Percentiles rank a stretch among this genome's conserved stretches.
phyloP scores from a whole-genome alignment of 2,888 invertebrate species.

The Scaptomyza cyrtandrae region DNA sequence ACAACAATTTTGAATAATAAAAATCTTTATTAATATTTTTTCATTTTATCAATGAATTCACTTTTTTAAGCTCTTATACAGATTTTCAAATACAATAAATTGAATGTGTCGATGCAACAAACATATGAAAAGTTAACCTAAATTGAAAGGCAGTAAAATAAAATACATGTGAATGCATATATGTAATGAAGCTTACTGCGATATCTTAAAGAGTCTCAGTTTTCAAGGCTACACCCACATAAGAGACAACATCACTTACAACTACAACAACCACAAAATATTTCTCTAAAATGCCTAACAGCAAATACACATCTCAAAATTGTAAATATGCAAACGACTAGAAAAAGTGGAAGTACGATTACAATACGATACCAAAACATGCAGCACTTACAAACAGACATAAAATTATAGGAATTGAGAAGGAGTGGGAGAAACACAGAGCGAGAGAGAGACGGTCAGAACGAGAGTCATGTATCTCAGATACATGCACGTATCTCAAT shows the following conservation, averaged over 20 bases:
- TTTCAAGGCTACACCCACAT: neutral
- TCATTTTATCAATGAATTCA: too few relatives aligned
- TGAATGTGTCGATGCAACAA: neutral
- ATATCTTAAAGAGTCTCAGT: neutral
- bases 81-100: neutral
- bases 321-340: slow-evolving; percentile 22
- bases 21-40: too few relatives aligned
- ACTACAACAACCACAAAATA: slow-evolving; percentile 4
- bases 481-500: slow-evolving; percentile 38
- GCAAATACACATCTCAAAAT: slow-evolving; percentile 16
- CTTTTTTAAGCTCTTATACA: too few relatives aligned
- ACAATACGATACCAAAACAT: slow-evolving; percentile 2
- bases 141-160: neutral
- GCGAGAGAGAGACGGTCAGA: too few relatives aligned
- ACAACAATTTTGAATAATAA: neutral
- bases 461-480: slow-evolving; percentile 6
- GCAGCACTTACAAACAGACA: neutral
- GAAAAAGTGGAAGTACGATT: neutral
- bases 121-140: neutral
- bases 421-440: too few relatives aligned
- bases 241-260: neutral
- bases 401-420: neutral
- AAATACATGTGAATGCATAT: neutral
- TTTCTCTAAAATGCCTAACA: slow-evolving; percentile 27
- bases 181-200: neutral